Conservation (phyloP, 1,140 invertebrate genomes). For the Drosophila yakuba region DNA sequence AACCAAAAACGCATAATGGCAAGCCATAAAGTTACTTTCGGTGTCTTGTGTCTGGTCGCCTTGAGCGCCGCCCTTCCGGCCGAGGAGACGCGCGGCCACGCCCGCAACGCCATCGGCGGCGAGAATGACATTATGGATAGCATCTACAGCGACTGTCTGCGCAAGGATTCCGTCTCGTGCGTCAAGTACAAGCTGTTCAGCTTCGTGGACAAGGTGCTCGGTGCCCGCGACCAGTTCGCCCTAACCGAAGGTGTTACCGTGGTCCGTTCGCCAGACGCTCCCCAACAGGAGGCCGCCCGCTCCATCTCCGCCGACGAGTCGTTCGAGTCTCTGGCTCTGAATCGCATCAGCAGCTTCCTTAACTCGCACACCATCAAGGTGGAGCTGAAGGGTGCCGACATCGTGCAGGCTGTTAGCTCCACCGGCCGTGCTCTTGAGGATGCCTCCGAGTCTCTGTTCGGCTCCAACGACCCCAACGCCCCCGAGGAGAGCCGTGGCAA, state of each 20-base stretch:
- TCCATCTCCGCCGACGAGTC: constrained; percentile 87
- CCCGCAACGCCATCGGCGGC: constrained; percentile 87
- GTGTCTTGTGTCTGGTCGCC: constrained; percentile 86
- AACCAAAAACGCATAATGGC: constrained; percentile 68
- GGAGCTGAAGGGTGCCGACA: constrained; percentile 93
- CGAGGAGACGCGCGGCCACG: constrained; percentile 87
- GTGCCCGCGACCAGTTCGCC: constrained; percentile 90
- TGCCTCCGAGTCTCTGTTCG: constrained; percentile 87
- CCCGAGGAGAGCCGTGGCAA: constrained; percentile 90
- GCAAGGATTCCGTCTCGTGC: constrained; percentile 92
- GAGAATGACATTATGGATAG: constrained; percentile 91
- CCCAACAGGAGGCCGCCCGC: constrained; percentile 88
- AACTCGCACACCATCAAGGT: constrained; percentile 92
- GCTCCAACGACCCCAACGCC: constrained; percentile 85
- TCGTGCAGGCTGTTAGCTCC: constrained; percentile 91
- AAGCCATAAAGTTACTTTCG: constrained; percentile 81
- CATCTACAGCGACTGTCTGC: constrained; percentile 90
- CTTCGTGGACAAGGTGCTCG: constrained; percentile 92
- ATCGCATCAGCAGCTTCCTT: constrained; percentile 90
- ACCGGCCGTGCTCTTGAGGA: constrained; percentile 91
- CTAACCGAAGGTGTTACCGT: constrained; percentile 92
- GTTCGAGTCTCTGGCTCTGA: constrained; percentile 88
- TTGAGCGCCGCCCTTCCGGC: constrained; percentile 87
- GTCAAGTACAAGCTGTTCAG: constrained; percentile 93
- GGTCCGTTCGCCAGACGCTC: constrained; percentile 89